A percentile compares a stretch with the other conserved stretches of the same genome.
Evolutionary conservation across 2,113 vertebrate genomes (phyloP).

Genomic region (Actenoides hombroni): DNA sequence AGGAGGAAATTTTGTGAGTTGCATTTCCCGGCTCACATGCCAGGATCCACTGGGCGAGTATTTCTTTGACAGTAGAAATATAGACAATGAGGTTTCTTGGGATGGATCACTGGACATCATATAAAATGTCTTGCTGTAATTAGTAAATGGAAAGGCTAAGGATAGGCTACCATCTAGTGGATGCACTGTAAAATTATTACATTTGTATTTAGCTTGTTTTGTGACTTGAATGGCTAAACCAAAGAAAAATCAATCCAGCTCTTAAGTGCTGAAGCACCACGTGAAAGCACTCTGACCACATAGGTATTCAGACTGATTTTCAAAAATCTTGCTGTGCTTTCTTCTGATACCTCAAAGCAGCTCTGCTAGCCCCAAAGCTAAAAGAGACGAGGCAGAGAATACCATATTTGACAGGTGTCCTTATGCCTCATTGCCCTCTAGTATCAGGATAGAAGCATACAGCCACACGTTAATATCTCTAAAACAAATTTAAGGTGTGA

Average conservation of each 20-base stretch:
- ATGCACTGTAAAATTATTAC: conserved; percentile 30
- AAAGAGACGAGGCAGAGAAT: conserved; percentile 14
- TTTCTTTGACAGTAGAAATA: conserved; percentile 15
- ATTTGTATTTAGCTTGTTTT: conserved; percentile 25
- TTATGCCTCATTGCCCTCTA: conserved; percentile 44
- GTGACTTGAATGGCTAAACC: conserved; percentile 49
- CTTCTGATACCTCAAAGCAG: conserved; percentile 53
- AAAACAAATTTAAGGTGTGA: not conserved
- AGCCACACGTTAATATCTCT: not conserved
- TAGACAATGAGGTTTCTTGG: conserved; percentile 34
- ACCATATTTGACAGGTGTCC: conserved; percentile 22
- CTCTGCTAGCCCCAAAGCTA: conserved; percentile 27
- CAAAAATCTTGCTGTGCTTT: conserved; percentile 44
- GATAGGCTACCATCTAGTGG: conserved; percentile 76
- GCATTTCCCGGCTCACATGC: not conserved
- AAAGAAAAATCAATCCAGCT: conserved; percentile 6
- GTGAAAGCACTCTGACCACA: conserved; percentile 44
- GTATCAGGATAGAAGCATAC: conserved; percentile 32
- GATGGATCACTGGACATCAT: not conserved
- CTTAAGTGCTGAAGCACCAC: not conserved
- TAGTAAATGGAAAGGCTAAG: conserved; percentile 41
- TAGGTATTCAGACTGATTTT: conserved; percentile 31
- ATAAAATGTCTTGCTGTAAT: not conserved
- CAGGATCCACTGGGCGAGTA: not conserved
- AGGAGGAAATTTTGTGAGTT: not conserved